Conservation (phyloP, 2,888 invertebrate species). For the Gymnoscelis rufifasciata region DNA sequence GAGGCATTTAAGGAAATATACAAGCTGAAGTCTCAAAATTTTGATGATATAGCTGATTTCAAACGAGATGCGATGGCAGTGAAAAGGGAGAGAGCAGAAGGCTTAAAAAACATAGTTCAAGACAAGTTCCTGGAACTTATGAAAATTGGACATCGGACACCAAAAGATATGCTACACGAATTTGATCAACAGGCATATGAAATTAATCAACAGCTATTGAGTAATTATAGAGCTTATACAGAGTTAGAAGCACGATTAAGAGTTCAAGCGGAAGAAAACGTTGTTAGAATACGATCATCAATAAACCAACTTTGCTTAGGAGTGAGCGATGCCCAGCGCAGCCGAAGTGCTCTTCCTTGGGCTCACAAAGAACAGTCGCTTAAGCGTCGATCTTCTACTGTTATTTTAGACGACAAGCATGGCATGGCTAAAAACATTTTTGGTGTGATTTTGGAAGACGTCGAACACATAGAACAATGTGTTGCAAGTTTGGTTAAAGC, state of each 20-base stretch:
- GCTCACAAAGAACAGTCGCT: slow-evolving; percentile 24
- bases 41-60: slow-evolving; percentile 43
- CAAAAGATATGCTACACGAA: slow-evolving; percentile 54
- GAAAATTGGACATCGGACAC: slow-evolving; percentile 45
- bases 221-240: slow-evolving; percentile 54
- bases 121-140: slow-evolving; percentile 53
- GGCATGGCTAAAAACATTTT: slow-evolving; percentile 19
- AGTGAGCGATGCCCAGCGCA: slow-evolving; percentile 26
- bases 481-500: slow-evolving; percentile 43
- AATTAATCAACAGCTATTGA: slow-evolving; percentile 61
- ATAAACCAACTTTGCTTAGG: slow-evolving; percentile 53
- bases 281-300: slow-evolving; percentile 41
- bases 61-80: slow-evolving; percentile 45
- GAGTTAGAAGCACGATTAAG: slow-evolving; percentile 54
- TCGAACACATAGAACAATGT: slow-evolving; percentile 42
- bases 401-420: slow-evolving; percentile 12
- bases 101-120: slow-evolving; percentile 46
- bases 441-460: slow-evolving; percentile 28
- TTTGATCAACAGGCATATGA: slow-evolving; percentile 60
- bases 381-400: slow-evolving; percentile 32
- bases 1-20: slow-evolving; percentile 39
- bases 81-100: slow-evolving; percentile 56
- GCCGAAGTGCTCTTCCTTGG: slow-evolving; percentile 36
- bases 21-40: slow-evolving; percentile 34
- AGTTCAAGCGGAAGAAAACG: slow-evolving; percentile 43